Base-by-base conservation (phyloP, 1,140 invertebrate species). In the Carcinoscorpius rotundicauda region DNA sequence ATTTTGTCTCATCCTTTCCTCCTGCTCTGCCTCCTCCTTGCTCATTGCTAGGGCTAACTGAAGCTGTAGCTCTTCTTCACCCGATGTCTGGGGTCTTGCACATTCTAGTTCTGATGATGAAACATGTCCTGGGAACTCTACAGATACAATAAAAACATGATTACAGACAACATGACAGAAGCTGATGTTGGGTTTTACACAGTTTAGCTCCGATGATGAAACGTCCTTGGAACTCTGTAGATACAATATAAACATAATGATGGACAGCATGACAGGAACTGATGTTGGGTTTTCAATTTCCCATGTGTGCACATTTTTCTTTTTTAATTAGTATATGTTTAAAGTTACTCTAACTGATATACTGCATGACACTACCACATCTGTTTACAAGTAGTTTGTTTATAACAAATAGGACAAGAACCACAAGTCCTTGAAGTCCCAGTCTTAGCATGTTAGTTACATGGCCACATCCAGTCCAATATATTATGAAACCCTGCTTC, bases 1-100 rank as follows among this genome's bases (percentile, higher is more conserved):
- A 71, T 89, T 91, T 67, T 91, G 85, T 60, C 91, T 82, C 76
- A 93, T 86, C 71, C 94, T 86, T 78, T 97, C 90, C 74, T 98
- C 93, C 75, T 96, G 88, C 73, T 99, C 96, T 50, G 95, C 94
- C 80, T 99, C 97, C 78, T 99, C 97, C 66, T 95, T 86, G 62
- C 92, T 97, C 90, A 99, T 97, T 58, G 96, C 97, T 74, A 99
- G 81, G 51, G 97, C 97, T 72, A 99, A 82, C 79, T 99, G 94
- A 65, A 99, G 79, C 77, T 99, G 97, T 67, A 99, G 81, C 77
- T 99, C 96, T 81, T 99, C 97, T 78, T 99, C 97, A 0, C 95
- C 95, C 3, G 89, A 87, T 2, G 94, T 97, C 72, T 93, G 90
- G 5, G 96, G 96, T 61, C 96, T 82, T 49, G 94, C 94, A 75